phyloP scores from a whole-genome alignment of 2,888 invertebrate genomes.

The Notodonta dromedarius region DNA sequence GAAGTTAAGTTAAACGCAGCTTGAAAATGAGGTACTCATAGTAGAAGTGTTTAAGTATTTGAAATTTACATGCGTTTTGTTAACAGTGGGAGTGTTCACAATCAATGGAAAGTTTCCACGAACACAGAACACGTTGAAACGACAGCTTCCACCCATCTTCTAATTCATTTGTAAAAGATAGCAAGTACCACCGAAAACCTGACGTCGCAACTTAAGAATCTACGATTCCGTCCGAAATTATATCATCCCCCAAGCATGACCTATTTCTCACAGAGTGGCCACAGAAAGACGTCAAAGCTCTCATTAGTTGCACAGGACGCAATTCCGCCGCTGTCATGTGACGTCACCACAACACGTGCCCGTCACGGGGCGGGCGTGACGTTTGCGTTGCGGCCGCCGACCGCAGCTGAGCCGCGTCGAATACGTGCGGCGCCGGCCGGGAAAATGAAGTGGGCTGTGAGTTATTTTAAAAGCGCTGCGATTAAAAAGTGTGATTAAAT shows the following conservation, averaged over 20 bases:
- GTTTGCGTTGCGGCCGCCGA: constrained; percentile 36
- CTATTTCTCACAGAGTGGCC: constrained; percentile 44
- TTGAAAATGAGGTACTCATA: too few species aligned
- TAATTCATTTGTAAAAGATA: too few species aligned
- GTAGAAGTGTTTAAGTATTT: too few species aligned
- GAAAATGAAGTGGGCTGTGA: neutral
- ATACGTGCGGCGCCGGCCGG: constrained; percentile 29
- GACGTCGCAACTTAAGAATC: neutral
- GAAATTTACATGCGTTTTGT: too few species aligned
- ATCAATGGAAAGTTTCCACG: too few species aligned
- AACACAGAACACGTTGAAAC: too few species aligned
- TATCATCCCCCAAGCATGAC: constrained; percentile 40
- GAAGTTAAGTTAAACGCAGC: too few species aligned
- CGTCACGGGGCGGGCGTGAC: constrained; percentile 43
- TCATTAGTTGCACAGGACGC: constrained; percentile 45
- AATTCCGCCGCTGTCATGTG: constrained; percentile 56
- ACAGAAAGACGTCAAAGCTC: constrained; percentile 47
- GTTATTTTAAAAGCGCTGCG: neutral
- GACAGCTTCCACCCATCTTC: too few species aligned
- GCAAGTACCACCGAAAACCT: too few species aligned
- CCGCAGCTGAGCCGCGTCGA: constrained; percentile 48
- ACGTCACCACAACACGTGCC: constrained; percentile 47
- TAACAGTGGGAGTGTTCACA: too few species aligned
- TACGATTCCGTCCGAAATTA: constrained; percentile 25
- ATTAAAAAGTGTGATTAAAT: neutral